A percentile compares a stretch with the other conserved stretches of the same genome.
These are phyloP conservation scores for Campoletis raptor DNA, from an alignment of 2,888 invertebrate genomes.

Conservation along the genomic window DNA sequence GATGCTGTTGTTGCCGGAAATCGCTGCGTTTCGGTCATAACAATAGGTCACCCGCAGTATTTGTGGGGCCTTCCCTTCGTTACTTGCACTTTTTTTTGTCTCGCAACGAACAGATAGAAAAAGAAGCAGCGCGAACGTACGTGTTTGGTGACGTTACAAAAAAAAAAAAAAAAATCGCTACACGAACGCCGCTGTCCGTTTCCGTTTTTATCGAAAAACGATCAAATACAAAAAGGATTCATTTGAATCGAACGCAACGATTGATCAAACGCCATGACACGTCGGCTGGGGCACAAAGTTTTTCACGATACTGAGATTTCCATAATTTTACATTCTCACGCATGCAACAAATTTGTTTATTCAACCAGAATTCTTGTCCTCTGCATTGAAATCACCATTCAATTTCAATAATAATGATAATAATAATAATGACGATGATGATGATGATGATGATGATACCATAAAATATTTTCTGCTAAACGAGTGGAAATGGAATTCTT, in stretches of 20 bases:
- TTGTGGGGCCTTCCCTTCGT: background rate
- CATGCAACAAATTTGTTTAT: background rate
- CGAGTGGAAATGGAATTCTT: background rate
- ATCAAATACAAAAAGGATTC: background rate
- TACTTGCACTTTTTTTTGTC: background rate
- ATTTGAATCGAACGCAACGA: background rate
- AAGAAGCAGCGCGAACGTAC: background rate
- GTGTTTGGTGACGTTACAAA: slow-evolving; percentile 9
- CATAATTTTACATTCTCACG: background rate
- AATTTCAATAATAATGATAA: background rate
- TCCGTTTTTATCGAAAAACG: background rate
- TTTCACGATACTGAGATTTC: background rate
- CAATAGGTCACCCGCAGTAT: background rate
- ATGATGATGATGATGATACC: too few relatives aligned
- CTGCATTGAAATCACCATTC: background rate
- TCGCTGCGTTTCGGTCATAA: slow-evolving; percentile 29
- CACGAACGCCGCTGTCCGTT: background rate
- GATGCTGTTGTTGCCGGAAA: background rate
- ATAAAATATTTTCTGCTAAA: background rate
- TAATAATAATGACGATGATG: background rate
- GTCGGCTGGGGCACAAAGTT: background rate
- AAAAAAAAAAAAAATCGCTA: background rate
- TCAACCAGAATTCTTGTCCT: background rate
- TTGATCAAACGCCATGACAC: background rate
- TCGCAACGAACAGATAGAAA: background rate